Base-by-base conservation (phyloP, 2,113 vertebrate genomes). In the Rhea pennata region DNA sequence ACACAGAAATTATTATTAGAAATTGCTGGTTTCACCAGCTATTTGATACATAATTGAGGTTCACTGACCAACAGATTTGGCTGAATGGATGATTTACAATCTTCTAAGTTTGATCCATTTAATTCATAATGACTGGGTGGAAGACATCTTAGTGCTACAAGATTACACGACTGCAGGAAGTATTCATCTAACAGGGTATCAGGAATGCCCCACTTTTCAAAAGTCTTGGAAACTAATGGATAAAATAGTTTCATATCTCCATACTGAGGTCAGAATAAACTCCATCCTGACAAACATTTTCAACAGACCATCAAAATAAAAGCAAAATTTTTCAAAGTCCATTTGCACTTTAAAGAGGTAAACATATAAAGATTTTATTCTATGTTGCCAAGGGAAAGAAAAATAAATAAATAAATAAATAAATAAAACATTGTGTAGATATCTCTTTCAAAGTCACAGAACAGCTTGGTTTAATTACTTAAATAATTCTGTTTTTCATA, bases 391-490 rank as follows among this genome's bases (percentile, higher is more conserved):
- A 80, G 64, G 36, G 10, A 64, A 48, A 50, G 15, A 16, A 77
- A 80, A n/a, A 33, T 44, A 33, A 58, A 54, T 54, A 53, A n/a
- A 33, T 44, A 33, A 58, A 54, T 54, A 53, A 21, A 54, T 12
- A 59, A 67, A 26, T 29, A 56, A 51, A 84, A 11, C 12, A 76
- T 23, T 75, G 19, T 62, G 26, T 48, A 44, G 6, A 66, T 12
- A 80, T 59, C 19, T 54, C 17, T 74, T 95, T 91, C 93, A 97
- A 88, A 97, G 90, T 65, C 89, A 97, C 65, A 94, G 88, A 96
- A 97, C 96, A 98, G 96, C 96, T 97, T 98, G 96, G 95, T 94
- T 98, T 98, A 98, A 98, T 98, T 98, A 98, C 98, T 92, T 81
- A 93, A 92, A 96, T 96, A 88, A 73, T 88, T 96, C 54, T 75